Percentiles rank a stretch among this genome's conserved stretches.
Conservation (phyloP, 1,140 invertebrate genomes). For the Centruroides sculpturatus region DNA sequence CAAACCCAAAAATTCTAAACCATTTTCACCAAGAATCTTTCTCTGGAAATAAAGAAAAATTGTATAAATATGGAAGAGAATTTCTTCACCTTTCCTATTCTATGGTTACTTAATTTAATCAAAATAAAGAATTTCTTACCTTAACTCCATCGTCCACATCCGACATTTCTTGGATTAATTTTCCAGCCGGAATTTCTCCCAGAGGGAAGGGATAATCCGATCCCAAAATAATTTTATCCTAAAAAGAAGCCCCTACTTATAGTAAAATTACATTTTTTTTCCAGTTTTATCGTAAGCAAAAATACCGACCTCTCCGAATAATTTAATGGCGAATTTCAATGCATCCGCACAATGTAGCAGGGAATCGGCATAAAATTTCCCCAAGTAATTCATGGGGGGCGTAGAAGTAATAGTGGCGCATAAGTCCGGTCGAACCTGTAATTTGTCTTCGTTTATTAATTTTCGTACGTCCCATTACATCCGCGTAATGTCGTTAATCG, state of each 20-base stretch:
- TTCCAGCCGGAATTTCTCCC: constrained; percentile 39
- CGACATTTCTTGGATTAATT: constrained; percentile 32
- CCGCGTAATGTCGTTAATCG: too few relatives aligned
- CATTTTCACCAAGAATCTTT: constrained; percentile 24
- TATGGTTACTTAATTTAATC: too few relatives aligned
- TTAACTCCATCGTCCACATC: constrained; percentile 20
- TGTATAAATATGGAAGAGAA: too few relatives aligned
- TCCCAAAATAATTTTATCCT: constrained; percentile 40
- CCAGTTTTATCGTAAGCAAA: too few relatives aligned
- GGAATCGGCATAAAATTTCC: constrained; percentile 40
- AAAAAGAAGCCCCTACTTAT: too few relatives aligned
- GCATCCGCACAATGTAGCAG: constrained; percentile 40
- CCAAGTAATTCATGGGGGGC: constrained; percentile 34
- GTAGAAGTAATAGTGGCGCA: constrained; percentile 35
- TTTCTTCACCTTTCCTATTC: too few relatives aligned
- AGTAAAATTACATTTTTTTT: too few relatives aligned
- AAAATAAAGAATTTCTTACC: constrained; percentile 2
- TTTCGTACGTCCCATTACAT: too few relatives aligned
- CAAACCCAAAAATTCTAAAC: constrained; percentile 22
- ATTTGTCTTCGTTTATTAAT: neutral
- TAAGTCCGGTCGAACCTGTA: constrained; percentile 39
- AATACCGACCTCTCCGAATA: constrained; percentile 36
- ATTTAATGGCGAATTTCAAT: constrained; percentile 35
- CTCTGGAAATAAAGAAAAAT: constrained; percentile 16
- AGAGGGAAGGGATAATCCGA: constrained; percentile 46